Evolutionary conservation across 2,888 invertebrate genomes (phyloP).

Genomic region (Diplazon laetatorius): DNA sequence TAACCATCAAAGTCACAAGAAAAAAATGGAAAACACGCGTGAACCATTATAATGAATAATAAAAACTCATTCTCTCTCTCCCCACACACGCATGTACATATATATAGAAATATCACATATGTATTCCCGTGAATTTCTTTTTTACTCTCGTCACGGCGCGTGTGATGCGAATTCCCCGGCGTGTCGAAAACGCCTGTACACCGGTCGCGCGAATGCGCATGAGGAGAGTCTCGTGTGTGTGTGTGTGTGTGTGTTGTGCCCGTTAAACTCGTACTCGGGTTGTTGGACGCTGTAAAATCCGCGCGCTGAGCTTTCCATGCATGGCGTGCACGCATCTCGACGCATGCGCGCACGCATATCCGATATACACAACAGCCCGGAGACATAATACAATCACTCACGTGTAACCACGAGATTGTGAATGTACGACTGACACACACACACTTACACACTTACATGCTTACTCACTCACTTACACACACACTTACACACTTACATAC

Average conservation of each 20-base stretch:
- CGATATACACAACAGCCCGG: conserved; percentile 13
- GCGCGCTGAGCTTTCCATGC: conserved; percentile 37
- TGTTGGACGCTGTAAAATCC: conserved; percentile 50
- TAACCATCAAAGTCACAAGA: too few species aligned
- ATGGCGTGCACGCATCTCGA: neutral
- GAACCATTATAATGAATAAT: neutral
- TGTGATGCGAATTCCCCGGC: conserved; percentile 54
- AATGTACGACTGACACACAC: conserved; percentile 10
- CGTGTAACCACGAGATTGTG: conserved; percentile 30
- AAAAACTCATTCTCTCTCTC: neutral
- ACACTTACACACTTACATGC: neutral
- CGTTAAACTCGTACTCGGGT: conserved; percentile 35
- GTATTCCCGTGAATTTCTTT: conserved; percentile 43
- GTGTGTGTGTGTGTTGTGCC: neutral
- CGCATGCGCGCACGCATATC: neutral
- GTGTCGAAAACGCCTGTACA: conserved; percentile 53
- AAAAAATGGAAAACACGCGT: too few species aligned
- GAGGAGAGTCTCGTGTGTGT: conserved; percentile 21
- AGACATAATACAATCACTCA: conserved; percentile 41
- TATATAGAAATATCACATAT: conserved; percentile 2
- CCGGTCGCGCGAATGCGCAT: conserved; percentile 52
- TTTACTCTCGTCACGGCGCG: conserved; percentile 30
- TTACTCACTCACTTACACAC: too few species aligned
- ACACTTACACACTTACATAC: too few species aligned
- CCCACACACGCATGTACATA: neutral